Evolutionary conservation across 2,888 invertebrate species (phyloP).

Genomic region (Portevinia maculata): DNA sequence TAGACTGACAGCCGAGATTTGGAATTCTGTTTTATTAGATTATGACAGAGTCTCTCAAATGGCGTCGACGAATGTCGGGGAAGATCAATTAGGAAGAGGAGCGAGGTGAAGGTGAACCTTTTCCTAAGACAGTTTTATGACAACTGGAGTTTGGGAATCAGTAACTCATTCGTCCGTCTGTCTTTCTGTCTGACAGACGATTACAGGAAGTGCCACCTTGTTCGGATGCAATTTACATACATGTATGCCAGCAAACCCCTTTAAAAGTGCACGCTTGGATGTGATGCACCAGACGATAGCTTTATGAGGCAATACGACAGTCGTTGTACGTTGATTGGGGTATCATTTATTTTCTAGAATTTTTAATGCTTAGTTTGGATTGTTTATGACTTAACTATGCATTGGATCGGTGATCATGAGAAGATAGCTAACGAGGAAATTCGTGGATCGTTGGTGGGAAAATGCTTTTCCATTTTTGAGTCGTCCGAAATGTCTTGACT

Average conservation of each 20-base stretch:
- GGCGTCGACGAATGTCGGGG: slow-evolving; percentile 51
- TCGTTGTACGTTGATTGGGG: slow-evolving; percentile 43
- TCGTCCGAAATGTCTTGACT: slow-evolving; percentile 4
- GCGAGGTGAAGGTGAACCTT: slow-evolving; percentile 21
- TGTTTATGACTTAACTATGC: slow-evolving; percentile 62
- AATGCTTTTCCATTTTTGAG: slow-evolving; percentile 22
- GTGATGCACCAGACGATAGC: slow-evolving; percentile 25
- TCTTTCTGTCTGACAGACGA: slow-evolving; percentile 27
- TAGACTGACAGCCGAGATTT: slow-evolving; percentile 62
- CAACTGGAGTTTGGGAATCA: slow-evolving; percentile 31
- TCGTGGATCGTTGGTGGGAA: slow-evolving; percentile 32
- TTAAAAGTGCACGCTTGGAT: slow-evolving; percentile 15
- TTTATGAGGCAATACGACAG: slow-evolving; percentile 60
- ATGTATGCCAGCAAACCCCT: slow-evolving; percentile 1
- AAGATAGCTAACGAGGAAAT: slow-evolving; percentile 22
- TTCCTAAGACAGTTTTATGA: slow-evolving; percentile 46
- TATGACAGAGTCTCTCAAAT: slow-evolving; percentile 63
- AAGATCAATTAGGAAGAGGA: slow-evolving; percentile 59
- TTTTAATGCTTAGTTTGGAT: slow-evolving; percentile 30
- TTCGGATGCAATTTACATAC: slow-evolving; percentile 66
- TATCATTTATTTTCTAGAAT: slow-evolving; percentile 30
- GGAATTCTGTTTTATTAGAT: slow-evolving; percentile 67
- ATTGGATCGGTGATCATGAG: slow-evolving; percentile 62
- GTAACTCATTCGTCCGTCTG: slow-evolving; percentile 36
- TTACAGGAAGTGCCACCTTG: slow-evolving; percentile 65